Evolutionary conservation across 2,888 invertebrate genomes (phyloP).

Genomic region (Anaspis maculata): DNA sequence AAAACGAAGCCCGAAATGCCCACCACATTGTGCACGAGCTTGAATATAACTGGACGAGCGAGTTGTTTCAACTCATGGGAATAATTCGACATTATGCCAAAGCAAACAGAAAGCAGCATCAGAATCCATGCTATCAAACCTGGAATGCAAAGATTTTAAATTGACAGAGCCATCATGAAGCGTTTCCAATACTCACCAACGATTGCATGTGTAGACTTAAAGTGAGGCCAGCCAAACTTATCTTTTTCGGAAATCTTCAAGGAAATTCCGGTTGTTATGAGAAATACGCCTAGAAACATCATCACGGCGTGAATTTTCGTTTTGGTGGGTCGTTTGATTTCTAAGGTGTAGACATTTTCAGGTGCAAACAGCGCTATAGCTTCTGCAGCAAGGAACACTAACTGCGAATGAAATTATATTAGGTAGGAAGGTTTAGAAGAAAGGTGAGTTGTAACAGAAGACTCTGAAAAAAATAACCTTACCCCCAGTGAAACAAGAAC

Average conservation of each 20-base stretch:
- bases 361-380: slow-evolving; percentile 26
- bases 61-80: slow-evolving; percentile 6
- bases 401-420: too few relatives aligned
- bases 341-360: slow-evolving; percentile 24
- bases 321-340: slow-evolving; percentile 21
- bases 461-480: slow-evolving; percentile 18
- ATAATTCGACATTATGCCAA: slow-evolving; percentile 6
- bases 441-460: slow-evolving; percentile 3
- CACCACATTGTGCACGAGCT: slow-evolving; percentile 31
- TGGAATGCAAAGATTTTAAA: slow-evolving; percentile 2
- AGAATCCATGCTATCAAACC: slow-evolving; percentile 10
- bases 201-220: slow-evolving; percentile 21
- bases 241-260: slow-evolving; percentile 14
- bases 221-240: too few relatives aligned
- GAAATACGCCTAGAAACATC: slow-evolving; percentile 17
- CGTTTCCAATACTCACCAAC: slow-evolving; percentile 16
- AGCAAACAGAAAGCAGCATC: slow-evolving; percentile 6
- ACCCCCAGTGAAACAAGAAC: slow-evolving; percentile 27
- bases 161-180: background rate
- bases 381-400: slow-evolving; percentile 29
- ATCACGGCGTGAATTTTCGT: slow-evolving; percentile 25
- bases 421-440: too few relatives aligned
- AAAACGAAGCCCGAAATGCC: slow-evolving; percentile 32
- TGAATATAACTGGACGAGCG: slow-evolving; percentile 9
- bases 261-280: slow-evolving; percentile 22